These are phyloP conservation scores for Boloria euphrosyne DNA, from an alignment of 2,888 invertebrate species.

Conservation along the genomic window DNA sequence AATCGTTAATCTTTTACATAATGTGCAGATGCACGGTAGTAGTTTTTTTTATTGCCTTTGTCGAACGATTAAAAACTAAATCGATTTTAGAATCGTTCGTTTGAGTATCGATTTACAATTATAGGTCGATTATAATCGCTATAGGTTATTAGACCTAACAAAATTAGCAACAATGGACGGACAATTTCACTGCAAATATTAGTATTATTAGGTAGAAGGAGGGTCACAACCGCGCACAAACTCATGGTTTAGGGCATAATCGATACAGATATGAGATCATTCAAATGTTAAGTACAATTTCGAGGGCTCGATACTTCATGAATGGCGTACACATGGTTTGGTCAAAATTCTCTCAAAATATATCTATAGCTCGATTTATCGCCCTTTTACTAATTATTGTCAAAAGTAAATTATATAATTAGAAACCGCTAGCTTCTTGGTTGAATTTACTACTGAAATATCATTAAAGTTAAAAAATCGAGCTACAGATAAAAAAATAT, in stretches of 20 bases:
- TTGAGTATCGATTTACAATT: background rate
- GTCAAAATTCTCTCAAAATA: slow-evolving; percentile 12
- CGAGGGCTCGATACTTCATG: slow-evolving; percentile 37
- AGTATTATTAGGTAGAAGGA: slow-evolving; percentile 44
- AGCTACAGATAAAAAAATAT: slow-evolving; percentile 12
- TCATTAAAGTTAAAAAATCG: slow-evolving; percentile 2
- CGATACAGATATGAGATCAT: slow-evolving; percentile 69
- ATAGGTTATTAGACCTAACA: slow-evolving; percentile 5
- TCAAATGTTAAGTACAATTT: slow-evolving; percentile 67
- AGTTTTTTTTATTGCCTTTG: background rate
- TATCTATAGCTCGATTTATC: slow-evolving; percentile 12
- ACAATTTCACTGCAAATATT: slow-evolving; percentile 42
- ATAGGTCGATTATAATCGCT: slow-evolving; percentile 14
- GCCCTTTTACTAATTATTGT: background rate
- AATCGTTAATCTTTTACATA: slow-evolving; percentile 7
- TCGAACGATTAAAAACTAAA: slow-evolving; percentile 5
- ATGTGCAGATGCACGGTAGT: background rate
- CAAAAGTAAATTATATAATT: background rate
- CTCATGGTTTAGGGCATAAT: slow-evolving; percentile 36
- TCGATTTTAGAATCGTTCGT: background rate
- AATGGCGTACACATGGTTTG: slow-evolving; percentile 26
- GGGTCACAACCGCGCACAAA: slow-evolving; percentile 51
- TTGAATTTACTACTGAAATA: background rate
- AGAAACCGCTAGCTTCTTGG: background rate
- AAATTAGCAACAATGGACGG: slow-evolving; percentile 53